A percentile compares a stretch with the other conserved stretches of the same genome.
Conservation (phyloP, 2,113 vertebrate species). For the Takifugu bimaculatus region DNA sequence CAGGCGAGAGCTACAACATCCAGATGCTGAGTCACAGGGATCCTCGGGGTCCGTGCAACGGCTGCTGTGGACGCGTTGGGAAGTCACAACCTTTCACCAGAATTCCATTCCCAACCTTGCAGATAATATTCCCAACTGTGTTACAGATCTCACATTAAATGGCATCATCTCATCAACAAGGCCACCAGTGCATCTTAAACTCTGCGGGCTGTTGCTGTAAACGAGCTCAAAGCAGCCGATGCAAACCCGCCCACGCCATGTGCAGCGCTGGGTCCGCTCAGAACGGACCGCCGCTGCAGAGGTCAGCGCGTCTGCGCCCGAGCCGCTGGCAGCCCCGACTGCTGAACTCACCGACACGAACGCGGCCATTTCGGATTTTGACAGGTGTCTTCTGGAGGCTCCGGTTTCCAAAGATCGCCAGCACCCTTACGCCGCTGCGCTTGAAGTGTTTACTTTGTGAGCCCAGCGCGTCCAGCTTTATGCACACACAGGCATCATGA, state of each 20-base stretch:
- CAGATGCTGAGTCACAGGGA: slow-evolving; percentile 3
- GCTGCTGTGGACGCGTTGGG: too few relatives aligned
- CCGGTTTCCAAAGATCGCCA: slow-evolving; percentile 16
- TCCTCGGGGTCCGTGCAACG: background rate
- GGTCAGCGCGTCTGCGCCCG: slow-evolving; percentile 18
- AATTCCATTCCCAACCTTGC: too few relatives aligned
- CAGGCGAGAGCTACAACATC: slow-evolving; percentile 8
- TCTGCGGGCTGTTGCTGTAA: background rate
- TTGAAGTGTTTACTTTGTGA: slow-evolving; percentile 55
- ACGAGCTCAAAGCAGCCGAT: slow-evolving; percentile 1
- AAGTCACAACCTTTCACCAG: background rate
- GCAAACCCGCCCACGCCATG: too few relatives aligned
- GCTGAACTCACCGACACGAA: slow-evolving; percentile 74
- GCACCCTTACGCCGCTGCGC: slow-evolving; percentile 11
- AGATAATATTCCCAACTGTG: too few relatives aligned
- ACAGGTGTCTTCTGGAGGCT: slow-evolving; percentile 40
- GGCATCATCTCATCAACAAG: too few relatives aligned
- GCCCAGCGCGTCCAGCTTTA: slow-evolving; percentile 42
- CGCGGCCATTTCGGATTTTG: slow-evolving; percentile 63
- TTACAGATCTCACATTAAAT: too few relatives aligned
- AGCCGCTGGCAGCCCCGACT: slow-evolving; percentile 36
- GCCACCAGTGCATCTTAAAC: too few relatives aligned
- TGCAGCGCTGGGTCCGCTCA: slow-evolving; percentile 13
- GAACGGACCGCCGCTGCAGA: slow-evolving; percentile 9
- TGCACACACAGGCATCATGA: slow-evolving; percentile 43